Conservation (phyloP, 2,888 invertebrate genomes). For the Acronicta psi region DNA sequence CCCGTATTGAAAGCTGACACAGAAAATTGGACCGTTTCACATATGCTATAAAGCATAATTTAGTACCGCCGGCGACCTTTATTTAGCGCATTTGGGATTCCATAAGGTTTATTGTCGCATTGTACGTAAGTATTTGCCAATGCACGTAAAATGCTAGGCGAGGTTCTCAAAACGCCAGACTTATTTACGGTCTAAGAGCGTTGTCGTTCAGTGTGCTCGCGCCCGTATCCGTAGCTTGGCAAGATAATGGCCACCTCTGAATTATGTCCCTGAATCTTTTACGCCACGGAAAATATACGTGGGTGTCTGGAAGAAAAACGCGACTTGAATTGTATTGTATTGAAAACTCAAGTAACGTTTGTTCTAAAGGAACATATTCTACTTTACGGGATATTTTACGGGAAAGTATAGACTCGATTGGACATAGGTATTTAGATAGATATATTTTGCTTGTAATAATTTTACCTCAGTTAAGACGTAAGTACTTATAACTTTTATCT, state of each 20-base stretch:
- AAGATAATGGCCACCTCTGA: constrained; percentile 60
- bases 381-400: neutral
- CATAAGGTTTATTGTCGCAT: constrained; percentile 81
- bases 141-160: constrained; percentile 87
- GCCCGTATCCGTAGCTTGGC: constrained; percentile 52
- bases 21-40: constrained; percentile 72
- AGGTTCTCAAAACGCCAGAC: constrained; percentile 85
- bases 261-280: constrained; percentile 54
- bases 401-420: no score
- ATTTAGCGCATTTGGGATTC: constrained; percentile 76
- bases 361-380: neutral
- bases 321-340: constrained; percentile 22
- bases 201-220: constrained; percentile 55
- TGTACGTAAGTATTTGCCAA: constrained; percentile 88
- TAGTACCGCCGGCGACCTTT: constrained; percentile 68
- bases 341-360: constrained; percentile 8
- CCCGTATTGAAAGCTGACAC: constrained; percentile 68
- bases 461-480: no score
- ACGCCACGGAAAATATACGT: constrained; percentile 34
- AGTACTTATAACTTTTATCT: no score
- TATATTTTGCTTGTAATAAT: no score
- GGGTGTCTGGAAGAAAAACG: constrained; percentile 11
- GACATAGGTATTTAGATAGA: no score
- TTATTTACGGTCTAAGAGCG: constrained; percentile 83
- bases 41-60: constrained; percentile 77